Percentiles rank a stretch among this genome's conserved stretches.
These are phyloP conservation scores for Sebastolobus altivelis DNA, from an alignment of 2,797 vertebrate genomes.

Conservation along the genomic window DNA sequence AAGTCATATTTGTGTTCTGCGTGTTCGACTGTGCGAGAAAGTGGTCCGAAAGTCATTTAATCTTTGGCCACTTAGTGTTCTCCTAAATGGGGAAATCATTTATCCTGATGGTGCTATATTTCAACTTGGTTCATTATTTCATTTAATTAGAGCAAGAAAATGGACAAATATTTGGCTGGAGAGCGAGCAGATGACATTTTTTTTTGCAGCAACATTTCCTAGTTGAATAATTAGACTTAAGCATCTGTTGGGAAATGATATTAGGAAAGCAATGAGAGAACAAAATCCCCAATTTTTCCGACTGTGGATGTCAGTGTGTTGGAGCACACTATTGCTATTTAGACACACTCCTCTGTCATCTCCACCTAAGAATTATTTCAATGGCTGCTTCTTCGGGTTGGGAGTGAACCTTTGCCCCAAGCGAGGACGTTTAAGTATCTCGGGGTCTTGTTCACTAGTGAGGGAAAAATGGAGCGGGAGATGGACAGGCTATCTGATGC, in stretches of 20 bases:
- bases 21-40: conserved; percentile 60
- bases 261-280: conserved; percentile 44
- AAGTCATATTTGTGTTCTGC: conserved; percentile 74
- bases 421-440: not conserved
- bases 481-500: not conserved
- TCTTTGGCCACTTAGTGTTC: conserved; percentile 74
- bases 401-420: not conserved
- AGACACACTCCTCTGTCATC: conserved; percentile 25
- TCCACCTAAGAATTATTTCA: conserved; percentile 14
- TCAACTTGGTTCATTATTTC: conserved; percentile 71
- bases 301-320: conserved; percentile 6
- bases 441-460: not conserved
- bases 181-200: conserved; percentile 52
- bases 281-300: conserved; percentile 7
- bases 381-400: conserved; percentile 28
- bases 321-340: conserved; percentile 2
- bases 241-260: conserved; percentile 47
- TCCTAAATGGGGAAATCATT: conserved; percentile 71
- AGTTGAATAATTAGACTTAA: conserved; percentile 52
- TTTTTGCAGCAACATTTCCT: conserved; percentile 53
- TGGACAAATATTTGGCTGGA: conserved; percentile 74
- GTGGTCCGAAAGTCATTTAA: conserved; percentile 74
- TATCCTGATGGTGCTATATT: conserved; percentile 64
- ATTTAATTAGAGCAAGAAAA: conserved; percentile 70
- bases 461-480: not conserved